Base-by-base conservation (phyloP, 2,113 vertebrate species). In the Thryonomys swinderianus region DNA sequence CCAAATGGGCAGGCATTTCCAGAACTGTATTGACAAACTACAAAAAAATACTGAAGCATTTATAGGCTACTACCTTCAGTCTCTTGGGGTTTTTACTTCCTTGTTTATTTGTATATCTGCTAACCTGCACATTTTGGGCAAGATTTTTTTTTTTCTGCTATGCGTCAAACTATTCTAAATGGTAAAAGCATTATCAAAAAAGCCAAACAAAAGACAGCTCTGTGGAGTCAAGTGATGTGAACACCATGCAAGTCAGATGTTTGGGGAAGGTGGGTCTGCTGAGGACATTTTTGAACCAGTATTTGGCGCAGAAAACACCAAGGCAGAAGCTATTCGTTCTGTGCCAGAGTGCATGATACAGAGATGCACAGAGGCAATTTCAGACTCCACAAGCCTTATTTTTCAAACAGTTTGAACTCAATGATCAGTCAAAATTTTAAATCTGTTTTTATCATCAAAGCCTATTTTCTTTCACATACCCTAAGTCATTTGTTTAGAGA, bases 1-100 rank as follows among this genome's bases (percentile, higher is more conserved):
- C 53, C 59, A 91, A 51, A 51, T 76, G 92, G 94, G 13, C 85
- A 88, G 30, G 30, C 74, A 73, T 88, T 96, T 93, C 85, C 5
- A 1, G 85, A 96, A 92, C 89, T 94, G 88, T 57, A 48, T 5
- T 88, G 42, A 64, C 1, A 12, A 96, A 89, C 8, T 62, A 3
- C 9, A 5, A 88, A 7, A 0, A 73, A 93, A 87, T 91, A 59
- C 1, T 93, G 42, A 76, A 74, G 57, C 25, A 94, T 57, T 76
- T 66, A 66, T 76, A 80, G 76, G 66, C 85, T 62, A 8, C 17
- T 80, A 67, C 66, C 20, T 87, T 7, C 21, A 30, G 66, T 69
- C 45, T 73, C 71, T 80, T 78, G 34, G 91, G 64, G 27, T 20
- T 69, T 80, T 76, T 25, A 12, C 40, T 85, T 69, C 87, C 32